Conservation (phyloP, 2,888 invertebrate genomes). For the Hymenopus coronatus region DNA sequence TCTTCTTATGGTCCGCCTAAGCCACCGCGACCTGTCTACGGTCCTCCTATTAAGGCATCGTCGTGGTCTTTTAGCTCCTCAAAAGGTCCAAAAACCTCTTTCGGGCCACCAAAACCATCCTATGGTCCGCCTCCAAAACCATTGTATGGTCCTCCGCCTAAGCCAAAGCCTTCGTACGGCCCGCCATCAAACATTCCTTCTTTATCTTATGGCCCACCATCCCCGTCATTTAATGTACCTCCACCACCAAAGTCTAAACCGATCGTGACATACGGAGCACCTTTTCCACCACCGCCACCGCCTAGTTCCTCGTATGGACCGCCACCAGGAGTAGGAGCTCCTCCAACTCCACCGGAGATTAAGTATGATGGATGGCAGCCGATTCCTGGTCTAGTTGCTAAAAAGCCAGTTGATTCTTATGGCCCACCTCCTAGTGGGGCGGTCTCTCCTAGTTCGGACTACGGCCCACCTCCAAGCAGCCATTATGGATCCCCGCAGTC, state of each 20-base stretch:
- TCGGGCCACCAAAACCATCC: conserved; percentile 37
- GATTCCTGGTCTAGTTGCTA: conserved; percentile 62
- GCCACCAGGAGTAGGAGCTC: conserved; percentile 62
- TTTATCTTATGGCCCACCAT: conserved; percentile 29
- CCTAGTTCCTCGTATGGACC: conserved; percentile 28
- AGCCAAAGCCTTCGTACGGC: conserved; percentile 33
- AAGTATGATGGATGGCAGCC: conserved; percentile 86
- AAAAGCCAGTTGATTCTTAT: conserved; percentile 31
- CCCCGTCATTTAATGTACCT: not conserved
- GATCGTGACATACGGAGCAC: conserved; percentile 38
- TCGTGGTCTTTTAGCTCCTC: conserved; percentile 24
- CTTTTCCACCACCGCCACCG: conserved; percentile 34
- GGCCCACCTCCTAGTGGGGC: conserved; percentile 33
- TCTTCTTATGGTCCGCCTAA: conserved; percentile 43
- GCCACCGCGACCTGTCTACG: conserved; percentile 46
- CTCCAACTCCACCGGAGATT: conserved; percentile 71
- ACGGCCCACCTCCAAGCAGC: conserved; percentile 12
- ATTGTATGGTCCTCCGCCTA: conserved; percentile 34
- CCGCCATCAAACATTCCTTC: conserved; percentile 33
- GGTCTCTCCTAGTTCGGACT: conserved; percentile 26
- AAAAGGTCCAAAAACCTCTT: conserved; percentile 37
- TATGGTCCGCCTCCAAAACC: conserved; percentile 32
- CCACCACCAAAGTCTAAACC: conserved; percentile 39
- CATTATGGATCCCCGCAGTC: conserved; percentile 8
- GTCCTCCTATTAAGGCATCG: not conserved